Evolutionary conservation across 2,888 invertebrate genomes (phyloP).

Genomic region (Eulithis prunata): DNA sequence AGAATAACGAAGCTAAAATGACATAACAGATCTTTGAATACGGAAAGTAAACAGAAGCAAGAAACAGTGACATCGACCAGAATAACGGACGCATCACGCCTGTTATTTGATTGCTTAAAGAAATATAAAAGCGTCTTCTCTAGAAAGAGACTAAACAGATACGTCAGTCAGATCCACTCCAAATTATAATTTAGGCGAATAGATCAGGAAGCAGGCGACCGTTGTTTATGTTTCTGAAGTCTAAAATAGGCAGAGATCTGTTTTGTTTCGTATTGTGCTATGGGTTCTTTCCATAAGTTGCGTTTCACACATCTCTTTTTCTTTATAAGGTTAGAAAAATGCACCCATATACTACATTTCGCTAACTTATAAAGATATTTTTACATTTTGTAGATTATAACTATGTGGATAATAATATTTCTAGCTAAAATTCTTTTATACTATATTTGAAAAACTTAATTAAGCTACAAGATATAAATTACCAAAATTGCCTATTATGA

Average conservation of each 20-base stretch:
- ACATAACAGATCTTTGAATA: no score
- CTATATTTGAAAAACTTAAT: background rate
- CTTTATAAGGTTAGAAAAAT: no score
- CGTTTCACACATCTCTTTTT: background rate
- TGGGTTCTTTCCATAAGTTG: constrained; percentile 7
- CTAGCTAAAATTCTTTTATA: no score
- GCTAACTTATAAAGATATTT: no score
- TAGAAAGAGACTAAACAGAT: constrained; percentile 36
- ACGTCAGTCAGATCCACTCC: constrained; percentile 22
- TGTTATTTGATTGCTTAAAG: background rate
- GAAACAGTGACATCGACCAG: no score
- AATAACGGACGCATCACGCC: no score
- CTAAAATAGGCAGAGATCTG: constrained; percentile 44
- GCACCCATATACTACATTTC: no score
- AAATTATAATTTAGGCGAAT: constrained; percentile 44
- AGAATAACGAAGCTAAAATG: no score
- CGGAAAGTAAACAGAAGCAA: no score
- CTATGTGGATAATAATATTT: no score
- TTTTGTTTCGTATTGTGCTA: constrained; percentile 43
- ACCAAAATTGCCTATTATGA: constrained; percentile 13
- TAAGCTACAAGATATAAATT: constrained; percentile 4
- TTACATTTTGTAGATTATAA: no score
- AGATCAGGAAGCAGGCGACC: constrained; percentile 41
- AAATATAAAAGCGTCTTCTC: background rate
- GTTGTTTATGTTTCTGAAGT: constrained; percentile 41